phyloP scores from a whole-genome alignment of 2,888 invertebrate species.

The Tenthredo scrophulariae region DNA sequence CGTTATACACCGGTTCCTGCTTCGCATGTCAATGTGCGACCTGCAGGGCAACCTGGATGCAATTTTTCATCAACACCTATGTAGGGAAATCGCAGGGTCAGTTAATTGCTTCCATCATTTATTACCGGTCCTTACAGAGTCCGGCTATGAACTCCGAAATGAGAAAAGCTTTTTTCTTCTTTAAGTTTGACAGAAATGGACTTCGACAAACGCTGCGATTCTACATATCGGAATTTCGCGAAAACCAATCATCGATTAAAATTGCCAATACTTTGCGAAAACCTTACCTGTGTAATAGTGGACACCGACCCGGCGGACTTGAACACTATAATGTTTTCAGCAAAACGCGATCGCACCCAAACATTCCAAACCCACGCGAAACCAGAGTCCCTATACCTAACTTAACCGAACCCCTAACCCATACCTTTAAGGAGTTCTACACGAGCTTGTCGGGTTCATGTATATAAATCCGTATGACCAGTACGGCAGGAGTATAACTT shows the following conservation, averaged over 20 bases:
- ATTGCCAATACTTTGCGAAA: neutral
- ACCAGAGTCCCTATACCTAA: constrained; percentile 63
- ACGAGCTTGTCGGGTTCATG: constrained; percentile 2
- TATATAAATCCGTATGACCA: constrained; percentile 20
- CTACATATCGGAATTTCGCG: neutral
- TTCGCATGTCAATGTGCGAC: constrained; percentile 44
- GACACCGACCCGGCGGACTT: constrained; percentile 6
- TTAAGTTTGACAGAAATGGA: neutral
- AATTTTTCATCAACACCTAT: constrained; percentile 11
- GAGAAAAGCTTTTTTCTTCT: neutral
- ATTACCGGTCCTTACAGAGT: neutral
- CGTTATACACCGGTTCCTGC: constrained; percentile 47
- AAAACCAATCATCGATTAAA: neutral
- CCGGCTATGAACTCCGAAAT: neutral
- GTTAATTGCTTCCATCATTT: neutral
- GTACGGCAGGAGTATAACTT: constrained; percentile 19
- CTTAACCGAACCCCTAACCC: constrained; percentile 40
- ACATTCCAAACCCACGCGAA: constrained; percentile 72
- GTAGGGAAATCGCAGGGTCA: neutral
- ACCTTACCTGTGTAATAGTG: neutral
- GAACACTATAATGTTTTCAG: constrained; percentile 60
- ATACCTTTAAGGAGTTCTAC: constrained; percentile 22
- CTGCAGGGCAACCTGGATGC: constrained; percentile 19
- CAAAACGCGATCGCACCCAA: constrained; percentile 69
- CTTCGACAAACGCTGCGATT: neutral